phyloP scores from a whole-genome alignment of 2,888 invertebrate genomes.

The Idaea aversata region DNA sequence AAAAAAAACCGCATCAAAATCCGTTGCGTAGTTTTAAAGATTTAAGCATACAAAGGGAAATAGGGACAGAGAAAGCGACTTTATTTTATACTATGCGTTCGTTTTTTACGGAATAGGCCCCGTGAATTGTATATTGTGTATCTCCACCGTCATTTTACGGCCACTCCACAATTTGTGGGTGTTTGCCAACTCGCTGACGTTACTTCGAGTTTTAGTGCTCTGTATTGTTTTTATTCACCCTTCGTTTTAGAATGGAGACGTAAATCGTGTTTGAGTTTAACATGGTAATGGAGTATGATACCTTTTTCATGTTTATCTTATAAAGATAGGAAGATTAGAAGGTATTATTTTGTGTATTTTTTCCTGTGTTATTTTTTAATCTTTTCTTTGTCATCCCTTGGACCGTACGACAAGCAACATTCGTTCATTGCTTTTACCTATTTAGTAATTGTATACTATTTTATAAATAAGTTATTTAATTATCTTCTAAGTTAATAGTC shows the following conservation, averaged over 20 bases:
- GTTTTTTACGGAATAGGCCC: background rate
- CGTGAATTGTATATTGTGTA: background rate
- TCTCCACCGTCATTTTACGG: slow-evolving; percentile 15
- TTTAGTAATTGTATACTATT: too few species aligned
- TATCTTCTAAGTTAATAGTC: too few species aligned
- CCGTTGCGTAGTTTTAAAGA: too few species aligned
- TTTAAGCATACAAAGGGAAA: too few species aligned
- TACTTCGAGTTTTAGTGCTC: slow-evolving; percentile 2
- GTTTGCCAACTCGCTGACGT: slow-evolving; percentile 3
- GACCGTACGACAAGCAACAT: background rate
- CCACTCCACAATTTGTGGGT: slow-evolving; percentile 11
- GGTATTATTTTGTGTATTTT: background rate
- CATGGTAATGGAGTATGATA: background rate
- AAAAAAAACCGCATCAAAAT: too few species aligned
- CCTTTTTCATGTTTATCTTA: slow-evolving; percentile 5
- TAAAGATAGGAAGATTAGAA: slow-evolving; percentile 21
- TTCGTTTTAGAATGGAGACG: background rate
- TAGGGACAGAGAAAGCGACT: too few species aligned
- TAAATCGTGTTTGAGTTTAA: slow-evolving; percentile 3
- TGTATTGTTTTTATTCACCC: slow-evolving; percentile 3
- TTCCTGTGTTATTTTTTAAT: background rate
- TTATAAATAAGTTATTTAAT: too few species aligned
- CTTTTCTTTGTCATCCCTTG: background rate
- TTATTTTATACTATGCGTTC: too few species aligned
- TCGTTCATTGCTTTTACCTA: too few species aligned